Percentiles rank a stretch among this genome's conserved stretches.
phyloP scores from a whole-genome alignment of 2,113 vertebrate genomes.

The Capreolus pygargus region DNA sequence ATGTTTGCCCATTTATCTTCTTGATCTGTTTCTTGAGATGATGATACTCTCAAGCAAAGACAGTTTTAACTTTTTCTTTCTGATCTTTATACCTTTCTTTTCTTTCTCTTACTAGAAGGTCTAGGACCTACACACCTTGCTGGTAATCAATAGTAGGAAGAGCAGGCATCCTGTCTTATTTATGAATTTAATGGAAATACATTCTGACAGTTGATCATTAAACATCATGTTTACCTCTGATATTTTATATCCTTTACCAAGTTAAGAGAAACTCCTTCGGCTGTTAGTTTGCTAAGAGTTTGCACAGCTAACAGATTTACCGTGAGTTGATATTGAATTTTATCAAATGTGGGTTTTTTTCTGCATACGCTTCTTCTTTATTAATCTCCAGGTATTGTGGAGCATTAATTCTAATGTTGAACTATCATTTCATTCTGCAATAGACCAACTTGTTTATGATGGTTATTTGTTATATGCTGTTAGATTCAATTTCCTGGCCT shows the following conservation, averaged over 20 bases:
- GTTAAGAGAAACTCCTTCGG: background rate
- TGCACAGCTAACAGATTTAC: background rate
- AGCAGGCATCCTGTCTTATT: background rate
- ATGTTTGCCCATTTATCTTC: background rate
- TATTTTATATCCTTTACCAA: background rate
- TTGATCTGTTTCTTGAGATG: background rate
- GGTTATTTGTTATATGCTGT: background rate
- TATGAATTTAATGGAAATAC: background rate
- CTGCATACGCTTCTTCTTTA: background rate
- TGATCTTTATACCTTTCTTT: background rate
- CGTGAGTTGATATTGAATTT: background rate
- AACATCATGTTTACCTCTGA: background rate
- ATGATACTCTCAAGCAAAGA: background rate
- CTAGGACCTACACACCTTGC: background rate
- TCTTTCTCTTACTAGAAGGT: background rate
- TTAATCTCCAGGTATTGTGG: background rate
- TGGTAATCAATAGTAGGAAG: background rate
- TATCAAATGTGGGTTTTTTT: background rate
- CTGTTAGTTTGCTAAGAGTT: background rate
- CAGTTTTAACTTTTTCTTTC: background rate
- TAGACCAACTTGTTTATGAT: background rate
- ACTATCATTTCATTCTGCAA: background rate
- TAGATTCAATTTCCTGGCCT: constrained; percentile 5
- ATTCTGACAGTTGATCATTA: background rate
- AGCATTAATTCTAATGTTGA: background rate